A percentile compares a stretch with the other conserved stretches of the same genome.
phyloP scores from a whole-genome alignment of 2,113 vertebrate genomes.

The Lycaon pictus region DNA sequence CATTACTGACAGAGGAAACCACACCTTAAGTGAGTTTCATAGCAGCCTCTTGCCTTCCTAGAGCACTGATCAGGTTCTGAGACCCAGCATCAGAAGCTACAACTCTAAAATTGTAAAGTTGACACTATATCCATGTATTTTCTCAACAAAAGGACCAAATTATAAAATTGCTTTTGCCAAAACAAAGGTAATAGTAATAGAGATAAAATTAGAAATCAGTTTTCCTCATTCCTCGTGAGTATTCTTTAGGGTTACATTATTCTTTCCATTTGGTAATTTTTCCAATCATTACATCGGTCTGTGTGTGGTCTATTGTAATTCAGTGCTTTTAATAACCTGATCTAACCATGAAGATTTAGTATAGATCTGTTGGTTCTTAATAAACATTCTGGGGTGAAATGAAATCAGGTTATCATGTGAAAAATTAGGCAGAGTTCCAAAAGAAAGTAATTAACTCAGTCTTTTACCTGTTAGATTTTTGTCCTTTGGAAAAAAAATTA shows the following conservation, averaged over 20 bases:
- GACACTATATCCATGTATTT: neutral
- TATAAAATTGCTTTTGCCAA: constrained; percentile 28
- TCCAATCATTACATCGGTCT: neutral
- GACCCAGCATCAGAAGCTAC: neutral
- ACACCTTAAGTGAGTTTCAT: neutral
- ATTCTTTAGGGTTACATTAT: constrained; percentile 33
- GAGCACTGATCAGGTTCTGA: neutral
- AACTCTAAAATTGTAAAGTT: neutral
- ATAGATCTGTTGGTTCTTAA: constrained; percentile 34
- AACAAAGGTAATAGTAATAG: constrained; percentile 1
- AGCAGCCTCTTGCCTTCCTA: neutral
- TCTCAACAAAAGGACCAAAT: constrained; percentile 7
- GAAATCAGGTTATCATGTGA: constrained; percentile 27
- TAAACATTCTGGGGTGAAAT: constrained; percentile 44
- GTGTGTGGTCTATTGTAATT: constrained; percentile 25
- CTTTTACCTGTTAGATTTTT: constrained; percentile 22
- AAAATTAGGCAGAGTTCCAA: constrained; percentile 16
- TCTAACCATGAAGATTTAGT: constrained; percentile 3
- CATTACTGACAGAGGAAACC: neutral
- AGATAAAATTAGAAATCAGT: constrained; percentile 30
- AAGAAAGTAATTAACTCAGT: neutral
- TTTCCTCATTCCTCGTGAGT: constrained; percentile 21
- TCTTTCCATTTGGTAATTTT: constrained; percentile 51
- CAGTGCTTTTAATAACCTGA: neutral
- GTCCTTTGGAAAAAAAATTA: neutral